A percentile compares a stretch with the other conserved stretches of the same genome.
phyloP scores from a whole-genome alignment of 2,888 invertebrate species.

The Bruchidius siliquastri region DNA sequence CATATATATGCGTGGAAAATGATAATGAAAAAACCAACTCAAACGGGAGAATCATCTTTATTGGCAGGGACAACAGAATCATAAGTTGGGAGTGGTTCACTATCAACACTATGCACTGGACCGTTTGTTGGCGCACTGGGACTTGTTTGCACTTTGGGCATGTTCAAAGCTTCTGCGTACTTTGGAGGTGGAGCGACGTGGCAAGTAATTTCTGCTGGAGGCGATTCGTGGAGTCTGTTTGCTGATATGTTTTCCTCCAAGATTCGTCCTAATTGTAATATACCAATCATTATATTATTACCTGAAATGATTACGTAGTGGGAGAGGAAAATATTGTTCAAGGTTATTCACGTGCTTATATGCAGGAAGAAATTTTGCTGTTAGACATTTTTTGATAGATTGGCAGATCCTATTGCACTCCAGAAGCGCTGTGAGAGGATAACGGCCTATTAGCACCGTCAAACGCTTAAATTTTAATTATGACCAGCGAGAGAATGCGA shows the following conservation, averaged over 20 bases:
- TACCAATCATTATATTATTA: neutral
- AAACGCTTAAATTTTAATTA: no score
- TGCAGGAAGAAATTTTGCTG: no score
- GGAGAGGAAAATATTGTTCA: no score
- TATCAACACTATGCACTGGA: neutral
- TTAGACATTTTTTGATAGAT: no score
- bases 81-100: neutral
- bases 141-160: slow-evolving; percentile 9
- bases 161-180: slow-evolving; percentile 16
- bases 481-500: no score
- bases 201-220: neutral
- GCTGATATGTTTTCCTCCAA: neutral
- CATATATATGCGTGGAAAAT: no score
- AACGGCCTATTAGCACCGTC: no score
- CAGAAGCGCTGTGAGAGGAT: no score
- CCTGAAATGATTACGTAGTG: slow-evolving; percentile 3
- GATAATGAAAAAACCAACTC: neutral
- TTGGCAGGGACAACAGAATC: neutral
- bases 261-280: neutral
- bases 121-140: neutral
- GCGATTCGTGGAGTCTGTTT: neutral
- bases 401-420: no score
- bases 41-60: neutral
- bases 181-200: slow-evolving; percentile 11
- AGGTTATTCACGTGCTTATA: no score